Evolutionary conservation across 1,140 invertebrate genomes (phyloP).

Genomic region (Achatina immaculata): DNA sequence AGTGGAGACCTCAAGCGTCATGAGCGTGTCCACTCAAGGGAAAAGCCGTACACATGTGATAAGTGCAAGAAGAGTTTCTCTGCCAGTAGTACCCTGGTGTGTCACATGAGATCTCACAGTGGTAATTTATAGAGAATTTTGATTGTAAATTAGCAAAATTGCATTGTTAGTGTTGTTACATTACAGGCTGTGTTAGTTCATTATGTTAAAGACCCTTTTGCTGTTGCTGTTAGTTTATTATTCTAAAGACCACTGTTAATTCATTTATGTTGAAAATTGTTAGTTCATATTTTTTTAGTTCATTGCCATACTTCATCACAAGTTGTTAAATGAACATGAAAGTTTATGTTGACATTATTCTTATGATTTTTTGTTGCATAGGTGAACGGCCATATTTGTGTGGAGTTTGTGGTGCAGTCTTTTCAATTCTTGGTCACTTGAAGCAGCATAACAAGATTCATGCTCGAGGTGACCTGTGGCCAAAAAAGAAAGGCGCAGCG

Average conservation of each 20-base stretch:
- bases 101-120: neutral
- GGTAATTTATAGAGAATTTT: neutral
- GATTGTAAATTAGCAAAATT: neutral
- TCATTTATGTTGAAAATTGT: too few species aligned
- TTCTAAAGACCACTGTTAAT: too few species aligned
- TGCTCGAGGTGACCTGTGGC: too few species aligned
- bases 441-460: neutral
- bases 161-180: neutral
- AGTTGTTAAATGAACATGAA: too few species aligned
- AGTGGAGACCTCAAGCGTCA: conserved; percentile 10
- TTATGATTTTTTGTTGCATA: too few species aligned
- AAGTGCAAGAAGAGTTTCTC: neutral
- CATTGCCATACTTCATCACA: too few species aligned
- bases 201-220: neutral
- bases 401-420: neutral
- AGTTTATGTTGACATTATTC: too few species aligned
- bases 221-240: too few species aligned
- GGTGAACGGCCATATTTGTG: conserved; percentile 12
- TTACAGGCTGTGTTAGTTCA: neutral
- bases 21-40: neutral
- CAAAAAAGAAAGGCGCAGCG: too few species aligned
- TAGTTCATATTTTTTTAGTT: too few species aligned
- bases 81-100: conserved; percentile 3
- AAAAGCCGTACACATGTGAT: neutral
- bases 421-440: neutral